A percentile compares a stretch with the other conserved stretches of the same genome.
Conservation (phyloP, 2,888 invertebrate genomes). For the Pimpla rufipes region DNA sequence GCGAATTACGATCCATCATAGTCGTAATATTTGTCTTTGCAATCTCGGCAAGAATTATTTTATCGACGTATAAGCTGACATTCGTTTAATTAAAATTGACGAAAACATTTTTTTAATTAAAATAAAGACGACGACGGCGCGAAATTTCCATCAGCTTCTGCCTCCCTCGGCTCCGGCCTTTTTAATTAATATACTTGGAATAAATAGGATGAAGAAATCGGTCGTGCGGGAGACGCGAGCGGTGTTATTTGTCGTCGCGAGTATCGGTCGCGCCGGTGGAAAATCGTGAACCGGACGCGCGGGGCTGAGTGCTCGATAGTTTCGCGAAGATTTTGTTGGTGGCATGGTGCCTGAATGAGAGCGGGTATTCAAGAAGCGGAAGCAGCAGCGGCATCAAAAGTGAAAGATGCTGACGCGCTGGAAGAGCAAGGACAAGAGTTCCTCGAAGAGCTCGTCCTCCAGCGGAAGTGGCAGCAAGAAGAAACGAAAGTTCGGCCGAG, state of each 20-base stretch:
- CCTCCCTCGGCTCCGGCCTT: no score
- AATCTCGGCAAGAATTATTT: no score
- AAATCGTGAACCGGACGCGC: not conserved
- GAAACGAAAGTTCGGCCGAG: constrained; percentile 93
- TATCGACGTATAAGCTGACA: no score
- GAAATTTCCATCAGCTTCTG: no score
- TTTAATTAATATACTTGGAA: no score
- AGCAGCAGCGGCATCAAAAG: constrained; percentile 31
- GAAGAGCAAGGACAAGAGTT: constrained; percentile 93
- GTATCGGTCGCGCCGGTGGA: constrained; percentile 7
- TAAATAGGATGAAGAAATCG: constrained; percentile 25
- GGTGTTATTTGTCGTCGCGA: constrained; percentile 32
- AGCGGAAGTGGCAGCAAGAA: constrained; percentile 89
- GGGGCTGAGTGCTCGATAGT: constrained; percentile 1
- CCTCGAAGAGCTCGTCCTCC: constrained; percentile 88
- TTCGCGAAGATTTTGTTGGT: constrained; percentile 10
- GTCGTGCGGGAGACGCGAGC: constrained; percentile 12
- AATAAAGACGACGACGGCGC: no score
- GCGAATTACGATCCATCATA: no score
- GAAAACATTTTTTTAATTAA: no score
- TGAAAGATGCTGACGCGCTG: constrained; percentile 92
- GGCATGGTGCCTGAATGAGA: constrained; percentile 48
- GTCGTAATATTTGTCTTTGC: no score
- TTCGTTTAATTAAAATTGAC: no score
- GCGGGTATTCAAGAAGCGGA: constrained; percentile 28